Evolutionary conservation across 2,888 invertebrate species (phyloP), one percentile per base, ranked within the genome.

Genomic region (Drosophila demipolita): DNA sequence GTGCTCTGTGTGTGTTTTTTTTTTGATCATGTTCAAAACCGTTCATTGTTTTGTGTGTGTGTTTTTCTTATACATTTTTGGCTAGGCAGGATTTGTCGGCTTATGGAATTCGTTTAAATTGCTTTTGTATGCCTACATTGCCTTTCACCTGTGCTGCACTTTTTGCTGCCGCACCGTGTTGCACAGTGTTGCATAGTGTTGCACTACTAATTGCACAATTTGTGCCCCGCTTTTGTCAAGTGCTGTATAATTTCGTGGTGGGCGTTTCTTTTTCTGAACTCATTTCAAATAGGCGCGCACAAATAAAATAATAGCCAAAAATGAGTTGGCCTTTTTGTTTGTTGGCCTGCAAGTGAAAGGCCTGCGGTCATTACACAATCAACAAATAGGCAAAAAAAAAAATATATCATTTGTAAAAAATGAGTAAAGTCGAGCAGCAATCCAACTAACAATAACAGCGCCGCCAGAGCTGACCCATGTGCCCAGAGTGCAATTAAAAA

Each of bases 191-290:
- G 26, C 61, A 61, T 52, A 17, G 53, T 58, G 42, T 49, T 78
- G 66, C 75, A 87, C 73, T 83, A 83, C 77, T 87, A 87, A 87
- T 87, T 86, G 85, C 89, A 87, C 75, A 86, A 86, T 66, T 73
- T 74, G 49, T 42, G 60, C 42, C 49, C 29, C 58, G 54, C 54
- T 54, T 59, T 66, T 82, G 80, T 80, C 88, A 87, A 87, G 80
- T 86, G 87, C 67, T 64, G n/a, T 36, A 68, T 76, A 73, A 73
- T 81, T 73, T 71, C 33, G 62, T 59, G 45, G 87, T 83, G 82
- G 83, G 84, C 87, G 87, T 84, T 83, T 68, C 57, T 70, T 62
- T 66, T 73, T 66, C 70, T 85, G 83, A 81, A 89, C 86, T 77
- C 83, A 89, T 89, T 86, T 89, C 76, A 80, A 77, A 73, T 73